Evolutionary conservation across 2,113 vertebrate genomes (phyloP).

Genomic region (Serilophus lunatus): DNA sequence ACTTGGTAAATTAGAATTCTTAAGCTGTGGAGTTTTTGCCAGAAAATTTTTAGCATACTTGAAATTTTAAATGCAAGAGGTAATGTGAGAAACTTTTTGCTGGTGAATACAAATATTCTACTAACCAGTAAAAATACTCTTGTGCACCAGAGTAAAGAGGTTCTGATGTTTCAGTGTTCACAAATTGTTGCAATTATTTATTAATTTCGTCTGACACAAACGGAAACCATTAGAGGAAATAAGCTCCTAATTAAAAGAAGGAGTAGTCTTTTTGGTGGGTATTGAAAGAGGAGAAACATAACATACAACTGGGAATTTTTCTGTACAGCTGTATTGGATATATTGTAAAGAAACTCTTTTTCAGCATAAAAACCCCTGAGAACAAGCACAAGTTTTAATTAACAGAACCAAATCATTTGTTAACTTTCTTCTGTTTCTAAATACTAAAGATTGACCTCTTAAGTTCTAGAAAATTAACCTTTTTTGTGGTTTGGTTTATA

Average conservation of each 20-base stretch:
- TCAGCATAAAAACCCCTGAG: not conserved
- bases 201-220: not conserved
- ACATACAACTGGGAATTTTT: not conserved
- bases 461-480: not conserved
- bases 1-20: not conserved
- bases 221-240: not conserved
- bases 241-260: not conserved
- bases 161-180: not conserved
- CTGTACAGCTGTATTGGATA: not conserved
- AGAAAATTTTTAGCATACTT: not conserved
- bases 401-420: not conserved
- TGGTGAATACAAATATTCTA: not conserved
- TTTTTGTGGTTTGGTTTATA: not conserved
- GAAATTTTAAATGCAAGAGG: not conserved
- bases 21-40: not conserved
- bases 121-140: not conserved
- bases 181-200: not conserved
- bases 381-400: not conserved
- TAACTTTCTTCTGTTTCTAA: not conserved
- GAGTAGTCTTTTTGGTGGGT: not conserved
- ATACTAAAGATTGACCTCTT: not conserved
- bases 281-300: not conserved
- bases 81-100: not conserved
- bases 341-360: not conserved
- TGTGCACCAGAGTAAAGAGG: not conserved